Conservation (phyloP, 2,888 invertebrate species). For the Biston stratarius region DNA sequence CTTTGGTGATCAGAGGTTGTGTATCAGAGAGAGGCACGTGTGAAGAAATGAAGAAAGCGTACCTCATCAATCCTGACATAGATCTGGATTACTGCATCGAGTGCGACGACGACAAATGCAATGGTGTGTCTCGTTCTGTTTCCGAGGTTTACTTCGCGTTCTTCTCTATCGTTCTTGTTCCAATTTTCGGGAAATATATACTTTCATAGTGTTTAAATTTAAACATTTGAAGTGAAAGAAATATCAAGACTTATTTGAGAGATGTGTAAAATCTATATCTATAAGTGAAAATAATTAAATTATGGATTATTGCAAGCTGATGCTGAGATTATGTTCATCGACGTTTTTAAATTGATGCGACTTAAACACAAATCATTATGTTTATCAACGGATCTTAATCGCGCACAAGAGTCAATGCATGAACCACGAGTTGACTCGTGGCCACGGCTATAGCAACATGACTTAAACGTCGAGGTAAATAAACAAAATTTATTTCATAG, state of each 20-base stretch:
- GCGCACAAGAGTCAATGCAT: too few species aligned
- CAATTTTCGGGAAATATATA: slow-evolving; percentile 64
- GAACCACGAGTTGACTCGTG: too few species aligned
- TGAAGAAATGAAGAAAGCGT: slow-evolving; percentile 61
- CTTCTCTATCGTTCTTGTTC: slow-evolving; percentile 61
- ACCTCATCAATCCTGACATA: slow-evolving; percentile 51
- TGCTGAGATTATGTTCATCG: too few species aligned
- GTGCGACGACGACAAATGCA: slow-evolving; percentile 71
- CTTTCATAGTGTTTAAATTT: slow-evolving; percentile 47
- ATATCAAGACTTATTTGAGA: background rate
- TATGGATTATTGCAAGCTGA: too few species aligned
- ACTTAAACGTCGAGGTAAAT: too few species aligned
- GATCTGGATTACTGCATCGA: slow-evolving; percentile 62
- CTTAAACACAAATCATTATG: too few species aligned
- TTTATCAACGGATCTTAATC: too few species aligned
- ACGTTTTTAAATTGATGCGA: too few species aligned
- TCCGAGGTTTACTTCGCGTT: slow-evolving; percentile 58
- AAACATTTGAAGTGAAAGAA: background rate
- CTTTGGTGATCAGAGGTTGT: slow-evolving; percentile 71
- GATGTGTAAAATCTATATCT: background rate
- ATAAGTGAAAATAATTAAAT: background rate
- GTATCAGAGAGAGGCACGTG: slow-evolving; percentile 70
- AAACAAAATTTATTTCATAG: too few species aligned
- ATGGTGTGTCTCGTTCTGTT: slow-evolving; percentile 58
- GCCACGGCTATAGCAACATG: too few species aligned